Conservation (phyloP, 2,888 invertebrate genomes). For the Parelbella ahira region DNA sequence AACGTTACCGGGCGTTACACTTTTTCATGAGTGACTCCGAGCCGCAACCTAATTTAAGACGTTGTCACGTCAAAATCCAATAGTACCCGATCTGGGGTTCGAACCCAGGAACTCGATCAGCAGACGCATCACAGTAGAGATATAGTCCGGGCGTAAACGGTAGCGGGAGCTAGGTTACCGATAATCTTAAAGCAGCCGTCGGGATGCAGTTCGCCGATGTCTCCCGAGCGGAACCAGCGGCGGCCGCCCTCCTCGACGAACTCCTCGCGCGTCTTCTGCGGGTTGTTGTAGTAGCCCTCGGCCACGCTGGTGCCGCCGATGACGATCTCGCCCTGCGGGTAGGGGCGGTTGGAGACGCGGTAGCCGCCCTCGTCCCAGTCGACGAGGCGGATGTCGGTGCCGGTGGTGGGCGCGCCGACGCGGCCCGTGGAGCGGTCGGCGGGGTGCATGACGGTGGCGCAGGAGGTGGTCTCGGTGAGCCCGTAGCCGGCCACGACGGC, state of each 20-base stretch:
- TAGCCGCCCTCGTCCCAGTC: slow-evolving; percentile 98
- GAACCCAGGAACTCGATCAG: too few species aligned
- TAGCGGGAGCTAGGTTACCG: slow-evolving; percentile 84
- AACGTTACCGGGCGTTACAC: too few species aligned
- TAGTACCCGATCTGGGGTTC: too few species aligned
- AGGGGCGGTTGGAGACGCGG: slow-evolving; percentile 89
- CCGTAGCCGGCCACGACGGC: slow-evolving; percentile 97
- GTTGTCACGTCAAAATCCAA: too few species aligned
- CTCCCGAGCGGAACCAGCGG: slow-evolving; percentile 97
- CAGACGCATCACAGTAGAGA: too few species aligned
- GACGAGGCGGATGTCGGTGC: slow-evolving; percentile 90
- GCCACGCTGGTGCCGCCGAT: slow-evolving; percentile 95
- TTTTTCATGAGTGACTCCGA: too few species aligned
- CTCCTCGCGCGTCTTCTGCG: slow-evolving; percentile 93
- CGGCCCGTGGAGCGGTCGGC: slow-evolving; percentile 87
- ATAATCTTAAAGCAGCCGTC: slow-evolving; percentile 98
- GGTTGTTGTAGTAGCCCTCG: slow-evolving; percentile 95
- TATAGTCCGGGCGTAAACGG: too few species aligned
- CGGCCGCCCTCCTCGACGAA: slow-evolving; percentile 90
- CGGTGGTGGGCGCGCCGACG: slow-evolving; percentile 93
- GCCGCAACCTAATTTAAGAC: too few species aligned
- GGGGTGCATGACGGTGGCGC: slow-evolving; percentile 91
- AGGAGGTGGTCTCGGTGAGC: slow-evolving; percentile 97
- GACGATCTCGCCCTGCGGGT: slow-evolving; percentile 87
- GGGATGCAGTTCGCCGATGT: slow-evolving; percentile 95